Percentiles rank a stretch among this genome's conserved stretches.
phyloP scores from a whole-genome alignment of 2,797 vertebrate genomes.

The Platyrinchus mystaceus region DNA sequence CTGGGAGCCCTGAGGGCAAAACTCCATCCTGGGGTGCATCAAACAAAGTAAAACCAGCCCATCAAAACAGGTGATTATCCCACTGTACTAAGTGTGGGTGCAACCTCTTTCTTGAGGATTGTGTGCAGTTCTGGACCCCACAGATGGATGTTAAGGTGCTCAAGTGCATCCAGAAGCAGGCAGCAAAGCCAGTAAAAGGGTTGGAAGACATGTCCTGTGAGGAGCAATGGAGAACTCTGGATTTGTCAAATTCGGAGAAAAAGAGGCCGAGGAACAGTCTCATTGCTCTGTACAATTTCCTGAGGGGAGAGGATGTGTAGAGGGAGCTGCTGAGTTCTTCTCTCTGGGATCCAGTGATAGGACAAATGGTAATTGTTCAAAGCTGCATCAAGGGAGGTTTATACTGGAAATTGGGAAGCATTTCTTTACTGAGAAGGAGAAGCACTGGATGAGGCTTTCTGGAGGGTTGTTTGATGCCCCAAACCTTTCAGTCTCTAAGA shows the following conservation, averaged over 20 bases:
- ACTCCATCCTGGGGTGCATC: neutral
- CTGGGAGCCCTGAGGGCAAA: neutral
- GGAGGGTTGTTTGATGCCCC: neutral
- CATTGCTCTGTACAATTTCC: neutral
- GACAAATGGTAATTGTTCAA: neutral
- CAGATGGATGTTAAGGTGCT: neutral
- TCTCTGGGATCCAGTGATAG: neutral
- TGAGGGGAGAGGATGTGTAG: neutral
- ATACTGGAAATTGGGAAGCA: neutral
- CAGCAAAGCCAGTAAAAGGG: neutral
- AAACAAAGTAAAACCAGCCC: neutral
- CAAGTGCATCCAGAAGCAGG: neutral
- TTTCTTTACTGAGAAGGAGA: neutral
- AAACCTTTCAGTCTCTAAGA: neutral
- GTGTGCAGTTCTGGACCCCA: neutral
- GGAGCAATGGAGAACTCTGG: neutral
- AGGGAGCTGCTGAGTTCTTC: neutral
- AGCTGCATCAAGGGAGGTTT: neutral
- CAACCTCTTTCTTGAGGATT: neutral
- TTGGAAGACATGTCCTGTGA: neutral
- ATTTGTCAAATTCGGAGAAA: neutral
- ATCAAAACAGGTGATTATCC: neutral
- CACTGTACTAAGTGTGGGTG: fast-evolving
- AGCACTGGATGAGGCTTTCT: neutral
- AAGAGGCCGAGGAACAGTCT: neutral